Percentiles rank a stretch among this genome's conserved stretches.
Conservation (phyloP, 2,113 vertebrate species). For the Macrotus californicus region DNA sequence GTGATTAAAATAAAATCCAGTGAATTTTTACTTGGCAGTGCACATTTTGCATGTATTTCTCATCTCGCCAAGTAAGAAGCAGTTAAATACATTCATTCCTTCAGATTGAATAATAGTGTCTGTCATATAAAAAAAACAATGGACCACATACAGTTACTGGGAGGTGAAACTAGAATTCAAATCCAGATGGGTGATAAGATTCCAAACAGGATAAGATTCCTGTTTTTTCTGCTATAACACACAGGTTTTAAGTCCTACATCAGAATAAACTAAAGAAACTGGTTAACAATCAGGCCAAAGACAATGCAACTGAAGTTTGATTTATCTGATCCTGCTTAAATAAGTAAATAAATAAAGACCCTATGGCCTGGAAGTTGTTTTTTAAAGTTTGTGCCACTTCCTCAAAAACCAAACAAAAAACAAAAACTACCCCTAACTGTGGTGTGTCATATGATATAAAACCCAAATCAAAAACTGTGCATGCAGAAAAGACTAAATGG, state of each 20-base stretch:
- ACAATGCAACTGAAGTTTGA: slow-evolving; percentile 29
- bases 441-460: not conserved
- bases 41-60: not conserved
- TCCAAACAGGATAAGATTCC: not conserved
- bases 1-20: not conserved
- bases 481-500: not conserved
- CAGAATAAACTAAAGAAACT: not conserved
- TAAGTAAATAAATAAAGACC: not conserved
- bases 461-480: not conserved
- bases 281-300: not conserved
- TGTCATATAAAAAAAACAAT: not conserved
- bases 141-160: not conserved
- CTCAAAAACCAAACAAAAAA: slow-evolving; percentile 1
- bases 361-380: not conserved
- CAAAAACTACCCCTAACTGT: not conserved
- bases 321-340: slow-evolving; percentile 9
- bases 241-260: not conserved
- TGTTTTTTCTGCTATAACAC: not conserved
- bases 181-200: not conserved
- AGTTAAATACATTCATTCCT: not conserved
- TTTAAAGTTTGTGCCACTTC: slow-evolving; percentile 4
- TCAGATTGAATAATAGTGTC: not conserved
- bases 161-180: not conserved
- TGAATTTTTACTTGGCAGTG: not conserved
- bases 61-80: not conserved